A percentile compares a stretch with the other conserved stretches of the same genome.
These are phyloP conservation scores for Conops quadrifasciatus DNA, from an alignment of 2,888 invertebrate species.

Conservation along the genomic window DNA sequence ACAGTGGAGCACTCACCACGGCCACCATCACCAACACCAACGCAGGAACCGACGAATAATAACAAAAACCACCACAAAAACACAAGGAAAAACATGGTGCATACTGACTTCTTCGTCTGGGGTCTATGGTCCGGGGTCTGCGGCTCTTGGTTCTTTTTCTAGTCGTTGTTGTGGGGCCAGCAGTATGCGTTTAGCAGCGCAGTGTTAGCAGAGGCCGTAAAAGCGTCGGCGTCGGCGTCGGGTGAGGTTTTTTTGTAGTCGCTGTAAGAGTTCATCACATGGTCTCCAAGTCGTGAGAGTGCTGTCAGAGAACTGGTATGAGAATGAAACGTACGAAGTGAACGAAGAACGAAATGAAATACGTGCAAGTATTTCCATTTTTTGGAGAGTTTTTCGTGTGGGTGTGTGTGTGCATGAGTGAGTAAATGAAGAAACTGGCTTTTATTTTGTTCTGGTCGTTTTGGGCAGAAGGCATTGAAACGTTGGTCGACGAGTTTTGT, in stretches of 20 bases:
- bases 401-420: neutral
- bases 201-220: neutral
- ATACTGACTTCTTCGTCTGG: conserved; percentile 5
- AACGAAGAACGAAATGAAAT: neutral
- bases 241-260: neutral
- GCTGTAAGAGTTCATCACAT: neutral
- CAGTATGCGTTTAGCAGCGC: neutral
- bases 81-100: conserved; percentile 2
- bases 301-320: neutral
- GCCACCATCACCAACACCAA: conserved; percentile 30
- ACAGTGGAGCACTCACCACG: conserved; percentile 30
- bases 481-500: conserved; percentile 21
- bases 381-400: too few species aligned
- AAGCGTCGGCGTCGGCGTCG: neutral
- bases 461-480: conserved; percentile 1
- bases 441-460: conserved; percentile 7
- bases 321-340: neutral
- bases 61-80: conserved; percentile 27
- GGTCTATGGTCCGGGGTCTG: neutral
- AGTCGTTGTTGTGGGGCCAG: too few species aligned
- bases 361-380: too few species aligned
- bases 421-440: conserved; percentile 15
- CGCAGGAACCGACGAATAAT: conserved; percentile 27
- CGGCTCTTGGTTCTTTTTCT: neutral
- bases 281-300: neutral